Conservation (phyloP, 1,140 invertebrate genomes). For the Caenorhabditis remanei region DNA sequence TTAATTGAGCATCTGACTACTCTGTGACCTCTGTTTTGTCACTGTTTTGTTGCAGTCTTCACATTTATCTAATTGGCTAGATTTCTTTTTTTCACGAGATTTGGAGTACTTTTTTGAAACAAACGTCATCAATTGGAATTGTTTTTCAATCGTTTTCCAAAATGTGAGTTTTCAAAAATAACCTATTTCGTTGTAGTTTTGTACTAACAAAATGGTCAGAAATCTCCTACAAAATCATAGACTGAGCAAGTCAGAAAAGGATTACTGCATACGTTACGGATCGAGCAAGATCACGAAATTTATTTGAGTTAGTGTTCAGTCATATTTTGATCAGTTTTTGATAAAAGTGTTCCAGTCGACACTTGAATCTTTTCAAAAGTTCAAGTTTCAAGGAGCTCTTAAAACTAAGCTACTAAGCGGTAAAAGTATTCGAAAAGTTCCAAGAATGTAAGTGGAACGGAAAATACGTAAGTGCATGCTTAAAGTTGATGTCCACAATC, state of each 20-base stretch:
- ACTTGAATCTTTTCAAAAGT: not conserved
- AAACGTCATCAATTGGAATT: not conserved
- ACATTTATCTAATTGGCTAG: constrained; percentile 10
- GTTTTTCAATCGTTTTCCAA: too few relatives aligned
- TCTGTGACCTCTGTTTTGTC: constrained; percentile 11
- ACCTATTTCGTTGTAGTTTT: not conserved
- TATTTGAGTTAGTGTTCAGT: too few relatives aligned
- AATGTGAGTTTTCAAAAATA: not conserved
- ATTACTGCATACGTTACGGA: not conserved
- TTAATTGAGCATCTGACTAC: constrained; percentile 30
- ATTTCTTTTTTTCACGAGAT: not conserved
- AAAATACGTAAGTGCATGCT: too few relatives aligned
- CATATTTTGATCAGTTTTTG: not conserved
- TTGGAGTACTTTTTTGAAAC: not conserved
- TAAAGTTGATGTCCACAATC: too few relatives aligned
- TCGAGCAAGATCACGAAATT: not conserved
- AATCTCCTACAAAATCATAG: not conserved
- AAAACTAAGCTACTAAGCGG: too few relatives aligned
- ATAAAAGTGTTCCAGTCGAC: too few relatives aligned
- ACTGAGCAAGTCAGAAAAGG: not conserved
- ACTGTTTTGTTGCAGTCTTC: constrained; percentile 26
- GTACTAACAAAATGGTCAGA: not conserved
- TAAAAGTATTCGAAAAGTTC: too few relatives aligned
- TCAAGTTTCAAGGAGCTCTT: too few relatives aligned
- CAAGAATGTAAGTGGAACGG: too few relatives aligned